phyloP scores from a whole-genome alignment of 2,888 invertebrate genomes.

The Aproaerema taeniolella region DNA sequence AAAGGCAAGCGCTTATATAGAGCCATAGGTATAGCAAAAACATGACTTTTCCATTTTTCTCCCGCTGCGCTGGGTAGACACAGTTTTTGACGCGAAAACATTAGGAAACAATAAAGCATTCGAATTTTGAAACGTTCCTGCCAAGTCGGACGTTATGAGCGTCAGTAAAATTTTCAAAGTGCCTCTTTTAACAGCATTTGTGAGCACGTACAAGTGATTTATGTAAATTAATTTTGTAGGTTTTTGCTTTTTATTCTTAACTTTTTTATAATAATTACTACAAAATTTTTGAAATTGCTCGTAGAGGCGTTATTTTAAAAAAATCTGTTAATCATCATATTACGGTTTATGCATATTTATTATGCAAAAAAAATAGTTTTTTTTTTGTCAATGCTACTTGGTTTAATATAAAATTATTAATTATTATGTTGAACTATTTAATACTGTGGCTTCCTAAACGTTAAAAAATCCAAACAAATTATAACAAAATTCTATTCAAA shows the following conservation, averaged over 20 bases:
- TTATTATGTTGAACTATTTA: no score
- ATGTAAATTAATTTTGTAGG: constrained; percentile 42
- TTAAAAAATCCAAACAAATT: no score
- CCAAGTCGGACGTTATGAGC: constrained; percentile 34
- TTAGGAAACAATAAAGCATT: constrained; percentile 50
- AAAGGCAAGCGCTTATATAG: no score
- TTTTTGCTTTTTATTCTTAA: neutral
- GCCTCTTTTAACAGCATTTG: constrained; percentile 43
- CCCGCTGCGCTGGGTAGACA: constrained; percentile 27
- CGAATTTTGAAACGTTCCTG: constrained; percentile 30
- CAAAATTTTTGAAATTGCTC: no score
- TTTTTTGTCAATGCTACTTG: no score
- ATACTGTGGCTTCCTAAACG: no score
- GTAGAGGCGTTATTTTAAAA: no score
- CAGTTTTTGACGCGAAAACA: constrained; percentile 37
- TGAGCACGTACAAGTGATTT: constrained; percentile 47
- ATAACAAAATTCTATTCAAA: constrained; percentile 24
- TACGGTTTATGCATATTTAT: no score
- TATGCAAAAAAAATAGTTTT: no score
- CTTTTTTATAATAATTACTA: no score
- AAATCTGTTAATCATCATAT: no score
- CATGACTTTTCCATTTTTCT: constrained; percentile 60
- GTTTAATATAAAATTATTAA: no score
- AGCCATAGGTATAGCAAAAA: constrained; percentile 19
- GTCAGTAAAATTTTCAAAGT: constrained; percentile 45